Base-by-base conservation (phyloP, 2,113 vertebrate species). In the Cichladusa arquata region DNA sequence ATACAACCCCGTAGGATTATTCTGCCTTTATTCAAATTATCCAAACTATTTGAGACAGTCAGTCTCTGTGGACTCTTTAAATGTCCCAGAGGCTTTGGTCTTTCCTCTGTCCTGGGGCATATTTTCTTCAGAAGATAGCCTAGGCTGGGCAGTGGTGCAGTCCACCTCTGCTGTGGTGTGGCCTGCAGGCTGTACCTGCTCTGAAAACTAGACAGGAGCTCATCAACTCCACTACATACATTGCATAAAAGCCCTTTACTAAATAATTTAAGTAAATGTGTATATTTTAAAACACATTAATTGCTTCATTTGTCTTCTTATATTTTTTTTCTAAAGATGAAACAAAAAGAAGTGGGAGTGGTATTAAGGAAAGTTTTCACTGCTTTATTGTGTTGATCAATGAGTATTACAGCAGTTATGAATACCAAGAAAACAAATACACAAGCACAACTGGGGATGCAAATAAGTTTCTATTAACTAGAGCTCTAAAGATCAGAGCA, bases 401-500 rank as follows among this genome's bases (percentile, higher is more conserved):
- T 77, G 61, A 44, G 18, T 62, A 29, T 96, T 91, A 67, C 28
- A 50, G 23, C 34, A 76, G 65, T 51, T 24, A 71, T 19, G 51
- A 91, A 56, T 64, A 62, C 70, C 57, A 81, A 69, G 81, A 25
- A 76, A 90, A 71, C 53, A 85, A 67, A 74, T 56, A 16, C 28
- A 54, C 34, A 51, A 5, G 16, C 61, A 14, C 76, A 82, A 70
- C 58, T 88, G 62, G 38, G 44, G 48, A 38, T 83, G 81, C 76
- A 94, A 79, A 95, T 74, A 45, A 33, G 31, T 57, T 95, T 89
- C 76, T 88, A 14, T 95, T 96, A 93, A 83, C 65, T 85, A 66
- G 42, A 92, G 24, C 64, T 86, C 82, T 58, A 29, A 93, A 96
- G 96, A 95, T 96, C 89, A 95, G 88, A 95, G 92, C 73, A 64